Conservation (phyloP, 2,113 vertebrate species). For the Glaucomys volans region DNA sequence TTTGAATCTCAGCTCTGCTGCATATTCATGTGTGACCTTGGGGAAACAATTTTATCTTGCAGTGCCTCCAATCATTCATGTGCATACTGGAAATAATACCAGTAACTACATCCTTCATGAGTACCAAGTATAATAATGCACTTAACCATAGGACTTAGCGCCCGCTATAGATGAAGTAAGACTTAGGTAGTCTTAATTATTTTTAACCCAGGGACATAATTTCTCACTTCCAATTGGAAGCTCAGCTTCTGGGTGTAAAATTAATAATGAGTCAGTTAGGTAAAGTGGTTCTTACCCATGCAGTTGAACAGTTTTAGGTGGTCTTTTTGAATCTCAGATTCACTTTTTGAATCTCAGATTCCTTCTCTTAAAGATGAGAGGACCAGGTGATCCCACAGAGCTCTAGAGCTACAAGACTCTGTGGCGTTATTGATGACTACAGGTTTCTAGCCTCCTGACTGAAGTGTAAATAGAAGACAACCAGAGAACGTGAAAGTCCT, state of each 20-base stretch:
- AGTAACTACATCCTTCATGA: background rate
- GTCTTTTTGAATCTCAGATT: background rate
- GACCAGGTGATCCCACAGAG: background rate
- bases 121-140: background rate
- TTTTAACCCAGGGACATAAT: background rate
- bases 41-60: background rate
- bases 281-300: background rate
- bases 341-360: background rate
- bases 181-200: constrained; percentile 4
- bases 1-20: background rate
- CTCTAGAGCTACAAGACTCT: background rate
- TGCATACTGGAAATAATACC: background rate
- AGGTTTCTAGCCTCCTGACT: background rate
- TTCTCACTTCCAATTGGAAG: constrained; percentile 27
- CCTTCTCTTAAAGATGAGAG: background rate
- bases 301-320: background rate
- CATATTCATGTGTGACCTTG: background rate
- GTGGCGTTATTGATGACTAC: background rate
- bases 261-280: background rate
- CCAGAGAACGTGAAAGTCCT: background rate
- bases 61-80: background rate
- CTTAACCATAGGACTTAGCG: background rate
- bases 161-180: background rate
- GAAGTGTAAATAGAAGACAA: background rate
- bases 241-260: background rate